Percentiles rank a stretch among this genome's conserved stretches.
Conservation (phyloP, 2,113 vertebrate genomes). For the Ciconia maguari region DNA sequence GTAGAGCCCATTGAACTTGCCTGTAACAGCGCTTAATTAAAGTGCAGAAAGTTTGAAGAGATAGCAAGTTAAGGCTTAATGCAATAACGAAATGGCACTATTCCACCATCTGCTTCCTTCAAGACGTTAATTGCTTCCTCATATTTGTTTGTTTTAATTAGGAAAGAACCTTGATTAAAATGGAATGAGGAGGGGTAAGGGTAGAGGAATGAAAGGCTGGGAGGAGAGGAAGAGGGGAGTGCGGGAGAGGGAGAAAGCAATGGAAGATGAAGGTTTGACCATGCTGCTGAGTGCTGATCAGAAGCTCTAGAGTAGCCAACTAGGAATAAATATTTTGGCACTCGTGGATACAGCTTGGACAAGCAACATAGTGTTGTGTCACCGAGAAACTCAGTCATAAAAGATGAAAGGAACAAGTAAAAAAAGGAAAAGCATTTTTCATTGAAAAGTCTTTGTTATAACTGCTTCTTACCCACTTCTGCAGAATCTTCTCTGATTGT, state of each 20-base stretch:
- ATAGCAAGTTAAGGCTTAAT: conserved; percentile 76
- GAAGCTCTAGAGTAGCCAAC: not conserved
- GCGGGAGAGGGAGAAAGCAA: not conserved
- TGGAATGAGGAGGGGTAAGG: conserved; percentile 51
- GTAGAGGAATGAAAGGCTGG: conserved; percentile 15
- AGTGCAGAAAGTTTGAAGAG: conserved; percentile 77
- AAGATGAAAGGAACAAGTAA: not conserved
- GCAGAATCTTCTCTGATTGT: not conserved
- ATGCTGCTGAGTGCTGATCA: not conserved
- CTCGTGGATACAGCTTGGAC: not conserved
- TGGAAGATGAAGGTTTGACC: not conserved
- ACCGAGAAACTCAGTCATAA: not conserved
- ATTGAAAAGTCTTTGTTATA: not conserved
- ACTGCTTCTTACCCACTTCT: not conserved
- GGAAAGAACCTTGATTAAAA: conserved; percentile 74
- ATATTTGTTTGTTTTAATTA: conserved; percentile 84
- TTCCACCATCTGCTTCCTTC: conserved; percentile 77
- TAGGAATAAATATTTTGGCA: not conserved
- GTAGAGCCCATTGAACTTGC: conserved; percentile 71
- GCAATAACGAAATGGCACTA: conserved; percentile 70
- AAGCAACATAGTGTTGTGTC: not conserved
- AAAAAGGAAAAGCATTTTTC: not conserved
- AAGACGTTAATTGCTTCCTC: conserved; percentile 77
- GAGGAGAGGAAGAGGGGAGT: not conserved
- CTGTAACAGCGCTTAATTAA: conserved; percentile 76